Evolutionary conservation across 2,113 vertebrate genomes (phyloP), one percentile per base, ranked within the genome.

Genomic region (Dipodomys stephensi): DNA sequence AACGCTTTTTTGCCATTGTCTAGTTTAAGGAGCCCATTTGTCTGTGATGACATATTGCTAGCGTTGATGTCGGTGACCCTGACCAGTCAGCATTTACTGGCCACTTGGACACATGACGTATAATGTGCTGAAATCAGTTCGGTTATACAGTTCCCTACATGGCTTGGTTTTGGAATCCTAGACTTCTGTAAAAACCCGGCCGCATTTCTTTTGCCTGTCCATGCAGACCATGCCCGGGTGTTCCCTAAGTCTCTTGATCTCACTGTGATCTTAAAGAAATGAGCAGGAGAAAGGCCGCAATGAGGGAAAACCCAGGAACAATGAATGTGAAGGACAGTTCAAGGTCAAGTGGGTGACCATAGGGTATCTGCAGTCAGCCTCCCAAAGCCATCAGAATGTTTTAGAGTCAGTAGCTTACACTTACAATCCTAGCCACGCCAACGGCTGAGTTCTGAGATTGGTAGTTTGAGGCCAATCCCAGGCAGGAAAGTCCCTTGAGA

Each of bases 1-100:
- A 68, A 80, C 46, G 5, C 22, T 15, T 12, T 72, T 30, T 72
- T 30, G 16, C 74, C 72, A 27, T 6, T 39, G 60, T 83, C 85
- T 53, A 7, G 65, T 68, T 68, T 60, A 68, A 88, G 84, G 32
- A 91, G 46, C 27, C 78, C 88, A 81, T 92, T 81, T 88, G 46
- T 92, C 80, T 87, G 30, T 79, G 46, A 78, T 25, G 91, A 76
- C 68, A 39, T 19, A 67, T 73, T 0, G 0, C 77, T 81, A 1
- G 0, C 80, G 32, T 62, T 32, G 39, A 1, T 80, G 53, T 90
- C 84, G 30, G 35, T 49, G 57, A 84, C 44, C 35, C 89, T 73
- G 67, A 73, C 35, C 23, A 62, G 53, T 93, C 44, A 79, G 83
- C 53, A 35, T 12, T 72, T 30, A 23, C 15, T 19, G 25, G 28